Conservation (phyloP, 2,888 invertebrate species). For the Trichopria drosophilae region DNA sequence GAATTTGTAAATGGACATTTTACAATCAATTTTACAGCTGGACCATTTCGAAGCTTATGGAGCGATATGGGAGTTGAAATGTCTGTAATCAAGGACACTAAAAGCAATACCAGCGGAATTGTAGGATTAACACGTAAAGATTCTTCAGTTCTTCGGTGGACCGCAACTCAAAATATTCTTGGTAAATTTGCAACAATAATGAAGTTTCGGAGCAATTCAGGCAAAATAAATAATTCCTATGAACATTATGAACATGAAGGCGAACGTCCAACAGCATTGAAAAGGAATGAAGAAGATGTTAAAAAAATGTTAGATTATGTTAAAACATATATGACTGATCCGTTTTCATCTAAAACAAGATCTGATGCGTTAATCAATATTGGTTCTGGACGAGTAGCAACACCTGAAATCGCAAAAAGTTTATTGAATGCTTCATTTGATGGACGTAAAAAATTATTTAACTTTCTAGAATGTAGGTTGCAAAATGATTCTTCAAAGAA, state of each 20-base stretch:
- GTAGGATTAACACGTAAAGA: too few species aligned
- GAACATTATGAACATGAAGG: conserved; percentile 1
- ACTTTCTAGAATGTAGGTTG: not conserved
- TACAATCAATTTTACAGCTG: not conserved
- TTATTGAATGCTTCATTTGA: not conserved
- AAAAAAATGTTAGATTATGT: not conserved
- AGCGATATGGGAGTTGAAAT: conserved; percentile 1
- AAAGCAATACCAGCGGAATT: too few species aligned
- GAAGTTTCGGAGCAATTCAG: not conserved
- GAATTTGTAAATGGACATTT: not conserved
- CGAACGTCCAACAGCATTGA: not conserved
- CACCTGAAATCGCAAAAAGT: not conserved
- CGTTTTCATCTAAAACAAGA: not conserved
- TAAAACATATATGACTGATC: conserved; percentile 1
- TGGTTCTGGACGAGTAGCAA: conserved; percentile 2
- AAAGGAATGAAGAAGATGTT: conserved; percentile 1
- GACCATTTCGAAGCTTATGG: not conserved
- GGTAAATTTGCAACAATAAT: too few species aligned
- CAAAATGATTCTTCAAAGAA: not conserved
- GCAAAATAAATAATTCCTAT: not conserved
- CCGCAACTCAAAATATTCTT: too few species aligned
- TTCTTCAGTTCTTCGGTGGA: too few species aligned
- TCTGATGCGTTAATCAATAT: not conserved
- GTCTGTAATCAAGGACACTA: not conserved
- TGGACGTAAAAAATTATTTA: not conserved